Conservation (phyloP, 2,113 vertebrate species). For the Calonectris borealis region DNA sequence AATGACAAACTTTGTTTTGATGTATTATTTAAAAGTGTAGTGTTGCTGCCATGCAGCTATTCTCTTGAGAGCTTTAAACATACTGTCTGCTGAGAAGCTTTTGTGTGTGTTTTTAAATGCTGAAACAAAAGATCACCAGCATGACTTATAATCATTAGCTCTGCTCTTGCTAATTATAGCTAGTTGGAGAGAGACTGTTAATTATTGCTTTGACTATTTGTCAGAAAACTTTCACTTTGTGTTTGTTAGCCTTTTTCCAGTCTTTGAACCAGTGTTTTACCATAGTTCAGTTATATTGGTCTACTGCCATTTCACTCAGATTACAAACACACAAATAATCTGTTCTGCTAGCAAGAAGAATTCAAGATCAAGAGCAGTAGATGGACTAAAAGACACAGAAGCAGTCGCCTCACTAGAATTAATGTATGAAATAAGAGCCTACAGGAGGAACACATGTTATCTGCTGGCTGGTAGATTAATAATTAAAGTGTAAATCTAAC, state of each 20-base stretch:
- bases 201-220: conserved; percentile 44
- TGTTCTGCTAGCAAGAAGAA: neutral
- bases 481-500: neutral
- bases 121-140: neutral
- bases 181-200: neutral
- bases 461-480: neutral
- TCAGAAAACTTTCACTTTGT: neutral
- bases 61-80: conserved; percentile 1
- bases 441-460: neutral
- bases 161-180: neutral
- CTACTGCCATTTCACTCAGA: neutral
- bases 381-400: neutral
- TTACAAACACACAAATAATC: neutral
- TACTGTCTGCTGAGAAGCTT: neutral
- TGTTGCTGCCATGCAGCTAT: neutral
- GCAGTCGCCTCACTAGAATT: neutral
- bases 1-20: conserved; percentile 47
- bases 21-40: conserved; percentile 58
- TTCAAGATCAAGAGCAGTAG: neutral
- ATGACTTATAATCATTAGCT: conserved; percentile 4
- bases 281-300: neutral
- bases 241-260: neutral
- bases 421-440: neutral
- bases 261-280: neutral
- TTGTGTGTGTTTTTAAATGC: neutral